These are phyloP conservation scores for Phymanthus crucifer DNA, from an alignment of 92 coral and sea anemone genomes.

Conservation along the genomic window DNA sequence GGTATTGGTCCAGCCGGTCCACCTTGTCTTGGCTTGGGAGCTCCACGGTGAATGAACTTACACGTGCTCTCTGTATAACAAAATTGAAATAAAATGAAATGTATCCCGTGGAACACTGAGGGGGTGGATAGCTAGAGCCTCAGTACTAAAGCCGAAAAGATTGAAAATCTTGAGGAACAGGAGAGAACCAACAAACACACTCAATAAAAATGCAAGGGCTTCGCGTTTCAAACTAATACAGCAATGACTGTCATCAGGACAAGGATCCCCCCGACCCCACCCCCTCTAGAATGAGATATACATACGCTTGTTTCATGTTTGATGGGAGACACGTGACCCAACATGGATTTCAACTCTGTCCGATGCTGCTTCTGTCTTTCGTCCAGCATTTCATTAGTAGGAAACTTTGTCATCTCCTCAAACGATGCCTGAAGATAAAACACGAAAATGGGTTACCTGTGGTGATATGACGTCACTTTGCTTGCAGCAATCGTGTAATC, in stretches of 20 bases:
- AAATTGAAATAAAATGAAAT: not conserved
- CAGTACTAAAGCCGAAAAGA: not conserved
- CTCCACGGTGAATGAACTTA: slow-evolving; percentile 81
- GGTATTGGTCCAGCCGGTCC: slow-evolving; percentile 77
- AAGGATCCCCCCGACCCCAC: not conserved
- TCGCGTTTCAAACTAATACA: not conserved
- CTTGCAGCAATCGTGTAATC: not conserved
- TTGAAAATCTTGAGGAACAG: not conserved
- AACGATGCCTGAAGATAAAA: slow-evolving; percentile 60
- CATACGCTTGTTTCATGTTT: slow-evolving; percentile 64
- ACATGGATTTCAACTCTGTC: slow-evolving; percentile 45
- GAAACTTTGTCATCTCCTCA: slow-evolving; percentile 74
- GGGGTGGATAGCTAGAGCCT: not conserved
- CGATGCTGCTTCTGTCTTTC: slow-evolving; percentile 74
- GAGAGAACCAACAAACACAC: not conserved
- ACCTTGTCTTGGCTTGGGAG: slow-evolving; percentile 72
- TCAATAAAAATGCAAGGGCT: no score
- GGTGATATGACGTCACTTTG: not conserved
- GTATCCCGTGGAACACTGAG: not conserved
- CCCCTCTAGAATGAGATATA: not conserved
- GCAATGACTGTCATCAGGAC: no score
- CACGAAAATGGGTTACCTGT: not conserved
- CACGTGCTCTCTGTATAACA: slow-evolving; percentile 61
- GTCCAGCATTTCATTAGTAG: slow-evolving; percentile 58
- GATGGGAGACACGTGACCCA: slow-evolving; percentile 37